Evolutionary conservation across 2,113 vertebrate genomes (phyloP), one percentile per base, ranked within the genome.

Genomic region (Gambusia affinis): DNA sequence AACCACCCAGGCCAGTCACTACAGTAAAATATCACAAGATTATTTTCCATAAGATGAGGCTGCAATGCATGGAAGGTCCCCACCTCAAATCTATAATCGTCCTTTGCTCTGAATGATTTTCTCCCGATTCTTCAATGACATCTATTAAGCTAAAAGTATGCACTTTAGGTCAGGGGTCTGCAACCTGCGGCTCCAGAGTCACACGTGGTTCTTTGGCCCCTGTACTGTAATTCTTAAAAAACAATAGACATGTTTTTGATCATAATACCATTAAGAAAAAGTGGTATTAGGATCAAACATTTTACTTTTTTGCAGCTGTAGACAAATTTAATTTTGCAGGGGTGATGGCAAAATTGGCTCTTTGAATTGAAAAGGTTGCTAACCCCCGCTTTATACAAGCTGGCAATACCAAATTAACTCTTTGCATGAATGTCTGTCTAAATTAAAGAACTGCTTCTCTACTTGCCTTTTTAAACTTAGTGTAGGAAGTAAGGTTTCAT

Each of bases 1-100:
- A 71, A 85, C 84, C 64, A 72, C 54, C 47, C 67, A 54, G 42
- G 39, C 19, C 28, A 51, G 60, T 51, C 29, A 54, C n/a, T n/a
- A 22, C 15, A 24, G n/a, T 57, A 60, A 64, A 35, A 64, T 15
- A 64, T 51, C 33, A 51, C 42, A n/a, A 35, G 11, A 54, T 73
- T 19, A 57, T 57, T 8, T 51, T 39, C 31, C n/a, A 39, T 37
- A 57, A 54, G 27, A 28, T 10, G 27, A 28, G 14, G 14, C 8
- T 14, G 1, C 12, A 57, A 11, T 57, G 51, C 8, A 24, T 3
- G 51, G 51, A 24, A 57, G 51, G 8, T 57, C 19, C 5, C 51
- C 24, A 8, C 47, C 4, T 54, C 7, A 57, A 22, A 57, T 57
- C 0, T 57, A 57, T 57, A 4, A 17, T 57, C 2, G 3, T 7